These are phyloP conservation scores for Coelopa frigida DNA, from an alignment of 1,140 invertebrate genomes.

Conservation along the genomic window DNA sequence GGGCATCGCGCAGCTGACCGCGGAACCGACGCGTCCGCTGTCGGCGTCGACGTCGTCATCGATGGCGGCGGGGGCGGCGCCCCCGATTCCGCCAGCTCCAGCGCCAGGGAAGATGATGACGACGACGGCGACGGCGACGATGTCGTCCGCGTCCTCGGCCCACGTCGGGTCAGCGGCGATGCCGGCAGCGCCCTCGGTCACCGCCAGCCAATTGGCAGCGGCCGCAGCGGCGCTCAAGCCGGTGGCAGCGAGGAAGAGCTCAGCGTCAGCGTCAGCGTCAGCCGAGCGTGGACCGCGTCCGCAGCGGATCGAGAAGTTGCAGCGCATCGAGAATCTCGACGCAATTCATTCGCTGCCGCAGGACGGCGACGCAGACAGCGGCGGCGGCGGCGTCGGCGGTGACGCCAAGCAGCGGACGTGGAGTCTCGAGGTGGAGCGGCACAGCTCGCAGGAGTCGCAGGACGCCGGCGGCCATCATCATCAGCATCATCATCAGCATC, in stretches of 20 bases:
- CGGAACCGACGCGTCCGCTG: conserved; percentile 14
- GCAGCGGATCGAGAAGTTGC: conserved; percentile 12
- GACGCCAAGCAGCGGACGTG: conserved; percentile 23
- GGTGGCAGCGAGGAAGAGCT: conserved; percentile 9
- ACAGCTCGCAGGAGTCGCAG: conserved; percentile 39
- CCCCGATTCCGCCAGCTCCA: too few relatives aligned
- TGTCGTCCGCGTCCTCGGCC: background rate
- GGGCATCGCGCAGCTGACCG: conserved; percentile 30
- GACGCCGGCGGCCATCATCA: conserved; percentile 27
- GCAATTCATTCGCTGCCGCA: conserved; percentile 36
- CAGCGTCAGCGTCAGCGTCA: conserved; percentile 10
- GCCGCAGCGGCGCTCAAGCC: conserved; percentile 16
- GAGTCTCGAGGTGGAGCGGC: conserved; percentile 35
- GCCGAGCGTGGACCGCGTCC: conserved; percentile 20
- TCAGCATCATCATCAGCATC: too few relatives aligned
- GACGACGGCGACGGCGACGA: background rate
- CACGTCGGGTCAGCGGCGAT: too few relatives aligned
- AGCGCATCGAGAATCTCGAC: conserved; percentile 32
- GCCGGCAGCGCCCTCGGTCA: conserved; percentile 21
- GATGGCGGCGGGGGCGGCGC: conserved; percentile 11
- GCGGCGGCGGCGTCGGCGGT: too few relatives aligned
- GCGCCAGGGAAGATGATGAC: conserved; percentile 11
- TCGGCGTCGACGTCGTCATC: conserved; percentile 21
- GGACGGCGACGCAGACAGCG: conserved; percentile 24
- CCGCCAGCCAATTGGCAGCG: conserved; percentile 26